These are phyloP conservation scores for Drosophila setifemur DNA, from an alignment of 1,140 invertebrate genomes.

Conservation along the genomic window DNA sequence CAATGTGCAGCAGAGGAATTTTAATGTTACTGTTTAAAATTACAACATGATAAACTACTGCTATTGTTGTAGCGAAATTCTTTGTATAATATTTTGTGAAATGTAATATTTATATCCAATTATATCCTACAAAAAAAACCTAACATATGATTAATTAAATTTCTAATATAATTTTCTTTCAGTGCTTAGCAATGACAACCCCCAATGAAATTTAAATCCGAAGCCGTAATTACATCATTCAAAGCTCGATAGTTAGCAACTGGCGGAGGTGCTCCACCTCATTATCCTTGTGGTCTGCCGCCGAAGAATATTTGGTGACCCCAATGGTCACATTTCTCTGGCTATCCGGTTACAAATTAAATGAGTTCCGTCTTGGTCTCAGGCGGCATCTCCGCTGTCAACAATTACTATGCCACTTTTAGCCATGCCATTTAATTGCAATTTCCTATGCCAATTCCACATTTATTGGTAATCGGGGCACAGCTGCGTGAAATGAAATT, in stretches of 20 bases:
- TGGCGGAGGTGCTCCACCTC: constrained; percentile 9
- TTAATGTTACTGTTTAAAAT: too few species aligned
- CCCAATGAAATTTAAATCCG: constrained; percentile 37
- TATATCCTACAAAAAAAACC: too few species aligned
- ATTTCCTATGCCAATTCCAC: constrained; percentile 33
- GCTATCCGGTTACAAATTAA: constrained; percentile 31
- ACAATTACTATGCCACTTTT: constrained; percentile 38
- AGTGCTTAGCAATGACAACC: neutral
- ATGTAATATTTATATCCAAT: too few species aligned
- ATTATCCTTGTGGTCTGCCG: constrained; percentile 29
- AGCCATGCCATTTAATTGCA: constrained; percentile 37
- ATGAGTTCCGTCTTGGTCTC: constrained; percentile 5
- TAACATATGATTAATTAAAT: too few species aligned
- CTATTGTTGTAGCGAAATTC: too few species aligned
- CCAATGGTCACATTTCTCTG: constrained; percentile 4
- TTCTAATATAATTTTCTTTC: neutral
- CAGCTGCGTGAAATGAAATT: constrained; percentile 51
- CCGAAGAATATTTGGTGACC: constrained; percentile 16
- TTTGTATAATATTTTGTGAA: too few species aligned
- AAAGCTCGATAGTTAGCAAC: constrained; percentile 11
- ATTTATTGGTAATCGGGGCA: constrained; percentile 42
- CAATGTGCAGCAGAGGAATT: too few species aligned
- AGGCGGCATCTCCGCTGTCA: constrained; percentile 1
- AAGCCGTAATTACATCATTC: constrained; percentile 38
- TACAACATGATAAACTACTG: too few species aligned